A percentile compares a stretch with the other conserved stretches of the same genome.
phyloP scores from a whole-genome alignment of 2,797 vertebrate genomes.

The Anomalospiza imberbis region DNA sequence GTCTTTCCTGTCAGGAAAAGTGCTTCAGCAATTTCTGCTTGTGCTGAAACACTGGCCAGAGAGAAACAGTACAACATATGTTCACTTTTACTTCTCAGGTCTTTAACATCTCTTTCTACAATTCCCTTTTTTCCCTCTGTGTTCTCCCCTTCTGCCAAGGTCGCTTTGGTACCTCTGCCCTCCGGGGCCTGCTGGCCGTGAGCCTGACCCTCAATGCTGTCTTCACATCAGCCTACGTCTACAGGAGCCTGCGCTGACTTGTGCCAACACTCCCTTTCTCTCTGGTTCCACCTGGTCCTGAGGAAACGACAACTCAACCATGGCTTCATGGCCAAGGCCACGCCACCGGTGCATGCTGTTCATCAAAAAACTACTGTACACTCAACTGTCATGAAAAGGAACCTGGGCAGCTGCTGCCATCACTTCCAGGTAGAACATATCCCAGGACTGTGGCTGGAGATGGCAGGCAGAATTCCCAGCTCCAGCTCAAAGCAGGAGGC shows the following conservation, averaged over 20 bases:
- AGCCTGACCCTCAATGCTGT: conserved; percentile 87
- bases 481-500: not conserved
- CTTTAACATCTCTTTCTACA: not conserved
- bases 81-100: not conserved
- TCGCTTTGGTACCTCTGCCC: conserved; percentile 64
- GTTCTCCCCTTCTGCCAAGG: conserved; percentile 68
- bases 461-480: not conserved
- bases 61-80: not conserved
- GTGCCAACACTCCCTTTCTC: not conserved
- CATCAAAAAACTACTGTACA: not conserved
- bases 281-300: not conserved
- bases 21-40: not conserved
- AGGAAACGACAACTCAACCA: not conserved
- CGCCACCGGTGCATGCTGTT: conserved; percentile 42
- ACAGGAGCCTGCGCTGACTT: conserved; percentile 77
- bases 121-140: not conserved
- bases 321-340: not conserved
- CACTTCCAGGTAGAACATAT: not conserved
- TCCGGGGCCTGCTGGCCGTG: conserved; percentile 79
- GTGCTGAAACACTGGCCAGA: not conserved
- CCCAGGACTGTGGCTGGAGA: not conserved
- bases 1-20: not conserved
- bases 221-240: conserved; percentile 83
- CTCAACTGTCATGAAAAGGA: not conserved
- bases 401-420: not conserved